Evolutionary conservation across 2,888 invertebrate species (phyloP), one percentile per base, ranked within the genome.

Genomic region (Caenorhabditis japonica): DNA sequence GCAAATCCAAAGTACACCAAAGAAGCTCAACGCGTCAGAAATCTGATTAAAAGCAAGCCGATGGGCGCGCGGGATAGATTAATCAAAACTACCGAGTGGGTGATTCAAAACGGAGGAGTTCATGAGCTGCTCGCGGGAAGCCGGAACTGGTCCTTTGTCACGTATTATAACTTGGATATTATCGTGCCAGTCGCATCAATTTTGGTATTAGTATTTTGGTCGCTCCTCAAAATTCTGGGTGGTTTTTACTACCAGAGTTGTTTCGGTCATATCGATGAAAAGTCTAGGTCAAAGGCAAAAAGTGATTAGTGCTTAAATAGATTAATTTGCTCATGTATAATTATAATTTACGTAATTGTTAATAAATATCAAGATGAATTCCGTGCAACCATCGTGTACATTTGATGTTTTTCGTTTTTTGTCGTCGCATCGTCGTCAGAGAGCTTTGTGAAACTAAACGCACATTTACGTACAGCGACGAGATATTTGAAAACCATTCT

Each of bases 21-120:
- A 41, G 17, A 61, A 13, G 80, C 80, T 5, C 55, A 69, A 17
- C 43, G 79, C 13, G 53, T 80, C 23, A 53, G 68, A 8, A 53
- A 75, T 19, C 49, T 80, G 25, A 66, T 80, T 21, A 53, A 53
- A 23, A 64, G 60, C 21, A 80, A 77, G 25, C 80, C 80, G 5
- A 60, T 70, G 56, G 68, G 60, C n/a, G 72, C 80, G 0, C 41
- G 56, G 3, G 75, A 79, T 19, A 55, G 75, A 55, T 68, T 80
- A 36, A 55, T 79, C 19, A 72, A 76, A 21, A 70, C 69, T 10
- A 71, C 74, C 10, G 75, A 80, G 46, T 80, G 73, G 73, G 73
- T 70, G n/a, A 64, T 73, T 38, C 21, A 41, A 12, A 73, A 73
- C 23, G 56, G 60, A 52, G 73, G 73, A 43, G 64, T 73, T 4